Evolutionary conservation across 2,113 vertebrate genomes (phyloP).

Genomic region (Pardalotus punctatus): DNA sequence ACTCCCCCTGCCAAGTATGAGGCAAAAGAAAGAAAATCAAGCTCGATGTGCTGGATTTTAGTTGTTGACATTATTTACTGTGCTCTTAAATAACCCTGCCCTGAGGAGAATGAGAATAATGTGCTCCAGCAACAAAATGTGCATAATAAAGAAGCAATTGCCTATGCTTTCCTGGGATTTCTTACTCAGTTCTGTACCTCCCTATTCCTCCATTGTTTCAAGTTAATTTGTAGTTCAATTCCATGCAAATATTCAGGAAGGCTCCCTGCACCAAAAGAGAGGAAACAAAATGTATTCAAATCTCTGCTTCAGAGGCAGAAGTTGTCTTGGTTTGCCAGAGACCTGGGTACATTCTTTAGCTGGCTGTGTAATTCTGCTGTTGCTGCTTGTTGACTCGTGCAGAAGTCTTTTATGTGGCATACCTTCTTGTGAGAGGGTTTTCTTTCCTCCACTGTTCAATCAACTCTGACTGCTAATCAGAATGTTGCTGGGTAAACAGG

Average conservation of each 20-base stretch:
- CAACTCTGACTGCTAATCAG: conserved; percentile 40
- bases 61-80: conserved; percentile 38
- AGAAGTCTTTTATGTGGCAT: neutral
- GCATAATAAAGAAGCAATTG: conserved; percentile 43
- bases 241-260: neutral
- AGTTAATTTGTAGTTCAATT: neutral
- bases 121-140: conserved; percentile 29
- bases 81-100: neutral
- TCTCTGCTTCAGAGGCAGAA: neutral
- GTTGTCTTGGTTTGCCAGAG: neutral
- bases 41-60: neutral
- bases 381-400: neutral
- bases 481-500: conserved; percentile 42
- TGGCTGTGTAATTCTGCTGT: neutral
- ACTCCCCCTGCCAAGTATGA: neutral
- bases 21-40: neutral
- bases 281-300: neutral
- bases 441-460: neutral
- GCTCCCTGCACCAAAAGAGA: neutral
- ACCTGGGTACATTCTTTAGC: neutral
- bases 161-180: neutral
- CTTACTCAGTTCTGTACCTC: neutral
- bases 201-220: conserved; percentile 4
- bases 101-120: conserved; percentile 25
- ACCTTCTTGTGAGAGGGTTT: neutral